These are phyloP conservation scores for Pipistrellus pipistrellus DNA, from an alignment of 2,797 vertebrate species.

Conservation along the genomic window DNA sequence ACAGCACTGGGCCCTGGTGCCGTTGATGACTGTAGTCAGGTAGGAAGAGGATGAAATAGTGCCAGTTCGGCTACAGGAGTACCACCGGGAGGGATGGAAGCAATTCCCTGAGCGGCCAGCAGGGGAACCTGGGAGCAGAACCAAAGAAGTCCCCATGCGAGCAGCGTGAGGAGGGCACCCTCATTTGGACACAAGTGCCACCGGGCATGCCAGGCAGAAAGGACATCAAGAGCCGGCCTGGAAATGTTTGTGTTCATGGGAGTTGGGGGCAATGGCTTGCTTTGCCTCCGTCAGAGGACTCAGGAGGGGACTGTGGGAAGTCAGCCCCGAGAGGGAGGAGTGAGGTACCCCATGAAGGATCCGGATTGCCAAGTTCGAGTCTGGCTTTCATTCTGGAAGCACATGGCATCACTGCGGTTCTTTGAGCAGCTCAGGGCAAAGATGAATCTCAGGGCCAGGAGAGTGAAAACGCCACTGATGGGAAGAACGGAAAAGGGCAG, in stretches of 20 bases:
- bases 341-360: neutral
- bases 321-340: neutral
- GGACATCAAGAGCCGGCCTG: neutral
- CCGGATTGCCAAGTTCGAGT: neutral
- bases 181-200: neutral
- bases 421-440: neutral
- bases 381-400: neutral
- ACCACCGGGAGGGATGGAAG: neutral
- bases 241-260: accelerated
- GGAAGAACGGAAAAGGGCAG: neutral
- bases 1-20: neutral
- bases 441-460: neutral
- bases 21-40: neutral
- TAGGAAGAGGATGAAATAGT: neutral
- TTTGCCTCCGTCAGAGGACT: neutral
- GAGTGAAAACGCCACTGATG: neutral
- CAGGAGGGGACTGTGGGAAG: neutral
- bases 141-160: neutral
- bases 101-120: neutral
- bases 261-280: too few relatives aligned
- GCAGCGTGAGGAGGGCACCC: neutral
- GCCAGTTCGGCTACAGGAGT: neutral
- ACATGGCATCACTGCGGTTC: neutral
- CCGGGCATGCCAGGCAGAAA: neutral
- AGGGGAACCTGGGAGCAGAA: neutral